Base-by-base conservation (phyloP, 2,797 vertebrate genomes). In the Lutra lutra region DNA sequence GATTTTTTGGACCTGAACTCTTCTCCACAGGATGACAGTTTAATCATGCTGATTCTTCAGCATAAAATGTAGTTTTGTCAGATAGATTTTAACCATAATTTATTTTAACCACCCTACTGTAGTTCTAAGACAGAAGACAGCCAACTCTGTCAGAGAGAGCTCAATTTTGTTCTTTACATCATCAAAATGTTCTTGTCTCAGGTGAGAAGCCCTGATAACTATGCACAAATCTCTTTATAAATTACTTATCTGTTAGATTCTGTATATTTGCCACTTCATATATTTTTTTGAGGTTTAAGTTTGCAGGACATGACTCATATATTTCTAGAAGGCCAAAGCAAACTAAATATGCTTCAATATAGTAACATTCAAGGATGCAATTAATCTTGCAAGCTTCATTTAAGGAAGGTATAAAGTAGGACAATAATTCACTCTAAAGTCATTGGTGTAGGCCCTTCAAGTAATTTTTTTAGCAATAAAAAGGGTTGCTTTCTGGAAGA, bases 341-440 rank as follows among this genome's bases (percentile, higher is more conserved):
- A 90, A 96, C 29, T 86, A 62, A 96, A 32, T 95, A 82, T 10
- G 6, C 43, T 97, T 95, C 73, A 72, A 7, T 79, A 78, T 32
- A 84, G 60, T 91, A 73, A 77, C 70, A 80, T 83, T 92, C 82
- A 95, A 96, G 68, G 91, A 48, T 86, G 66, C 68, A 94, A 97
- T 98, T 96, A 94, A 97, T 98, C 96, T 97, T 97, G 38, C 58
- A 93, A 75, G 78, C 64, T 95, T 96, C 80, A 79, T 96, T 97
- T 96, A 90, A 94, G 79, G 73, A 82, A 48, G 35, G 78, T 89
- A 46, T 94, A 94, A 95, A 78, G 38, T 64, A 84, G 60, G 38
- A 94, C 40, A 94, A 86, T 98, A 96, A 96, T 92, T 98, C 91
- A 97, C 54, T 91, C 72, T 87, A 58, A 92, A 92, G 48, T 92